These are phyloP conservation scores for Acrocephalus scirpaceus DNA, from an alignment of 2,797 vertebrate species.

Conservation along the genomic window DNA sequence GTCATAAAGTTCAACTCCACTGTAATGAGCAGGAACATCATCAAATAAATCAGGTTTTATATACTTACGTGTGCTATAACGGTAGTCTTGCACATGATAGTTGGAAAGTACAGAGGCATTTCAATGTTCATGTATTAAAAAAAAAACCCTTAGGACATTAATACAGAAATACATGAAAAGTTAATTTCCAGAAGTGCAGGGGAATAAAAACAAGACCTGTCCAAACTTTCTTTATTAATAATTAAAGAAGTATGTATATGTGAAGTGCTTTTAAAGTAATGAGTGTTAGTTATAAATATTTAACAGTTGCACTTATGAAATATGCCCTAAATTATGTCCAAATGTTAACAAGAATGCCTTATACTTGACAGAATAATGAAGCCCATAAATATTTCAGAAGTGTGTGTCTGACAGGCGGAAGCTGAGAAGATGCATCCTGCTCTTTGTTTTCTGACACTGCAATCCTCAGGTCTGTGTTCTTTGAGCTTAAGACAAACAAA, in stretches of 20 bases:
- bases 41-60: neutral
- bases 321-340: constrained; percentile 72
- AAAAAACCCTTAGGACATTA: constrained; percentile 36
- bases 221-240: constrained; percentile 70
- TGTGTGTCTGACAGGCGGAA: constrained; percentile 44
- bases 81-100: neutral
- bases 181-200: constrained; percentile 63
- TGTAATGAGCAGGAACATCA: neutral
- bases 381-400: constrained; percentile 73
- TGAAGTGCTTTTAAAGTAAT: constrained; percentile 75
- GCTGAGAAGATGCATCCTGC: constrained; percentile 7
- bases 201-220: constrained; percentile 67
- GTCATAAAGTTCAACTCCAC: neutral
- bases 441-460: constrained; percentile 30
- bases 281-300: constrained; percentile 76
- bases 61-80: neutral
- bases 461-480: constrained; percentile 37
- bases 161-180: constrained; percentile 46
- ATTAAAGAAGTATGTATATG: constrained; percentile 66
- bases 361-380: constrained; percentile 69
- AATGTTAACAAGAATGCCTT: constrained; percentile 73
- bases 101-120: neutral
- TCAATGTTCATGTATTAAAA: neutral
- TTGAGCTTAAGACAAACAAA: constrained; percentile 32
- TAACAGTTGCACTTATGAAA: constrained; percentile 70